phyloP scores from a whole-genome alignment of 2,888 invertebrate species.

The Dryobotodes eremita region DNA sequence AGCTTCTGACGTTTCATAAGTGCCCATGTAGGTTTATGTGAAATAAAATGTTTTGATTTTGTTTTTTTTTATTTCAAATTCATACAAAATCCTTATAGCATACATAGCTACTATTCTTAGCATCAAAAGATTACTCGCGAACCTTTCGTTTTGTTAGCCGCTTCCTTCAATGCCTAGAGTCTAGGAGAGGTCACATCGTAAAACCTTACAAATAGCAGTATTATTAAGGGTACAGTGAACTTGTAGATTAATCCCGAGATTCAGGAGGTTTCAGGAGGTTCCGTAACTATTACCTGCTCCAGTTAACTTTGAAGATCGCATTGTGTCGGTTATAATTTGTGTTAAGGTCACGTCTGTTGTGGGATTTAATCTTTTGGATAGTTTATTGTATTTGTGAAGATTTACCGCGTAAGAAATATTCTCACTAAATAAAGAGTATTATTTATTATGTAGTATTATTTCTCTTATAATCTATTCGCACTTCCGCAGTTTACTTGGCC shows the following conservation, averaged over 20 bases:
- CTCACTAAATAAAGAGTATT: no score
- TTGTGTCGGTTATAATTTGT: constrained; percentile 56
- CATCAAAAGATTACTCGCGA: constrained; percentile 47
- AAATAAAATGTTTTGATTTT: no score
- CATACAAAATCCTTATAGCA: constrained; percentile 6
- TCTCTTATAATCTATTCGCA: neutral
- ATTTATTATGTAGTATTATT: no score
- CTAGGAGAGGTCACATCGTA: constrained; percentile 52
- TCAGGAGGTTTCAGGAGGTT: constrained; percentile 62
- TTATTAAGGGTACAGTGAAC: constrained; percentile 78
- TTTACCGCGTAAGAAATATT: neutral
- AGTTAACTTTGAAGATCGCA: constrained; percentile 70
- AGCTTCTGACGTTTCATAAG: no score
- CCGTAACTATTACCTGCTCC: constrained; percentile 73
- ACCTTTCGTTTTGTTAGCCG: constrained; percentile 45
- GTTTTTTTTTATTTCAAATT: constrained; percentile 2
- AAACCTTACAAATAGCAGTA: constrained; percentile 73
- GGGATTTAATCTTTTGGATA: constrained; percentile 7
- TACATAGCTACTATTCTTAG: neutral
- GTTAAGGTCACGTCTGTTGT: constrained; percentile 10
- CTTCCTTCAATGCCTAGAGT: constrained; percentile 54
- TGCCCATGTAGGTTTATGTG: no score
- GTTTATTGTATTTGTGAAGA: neutral
- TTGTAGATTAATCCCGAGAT: constrained; percentile 72
- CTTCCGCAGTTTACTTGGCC: neutral